A percentile compares a stretch with the other conserved stretches of the same genome.
Conservation (phyloP, 2,888 invertebrate genomes). For the Dryobota labecula region DNA sequence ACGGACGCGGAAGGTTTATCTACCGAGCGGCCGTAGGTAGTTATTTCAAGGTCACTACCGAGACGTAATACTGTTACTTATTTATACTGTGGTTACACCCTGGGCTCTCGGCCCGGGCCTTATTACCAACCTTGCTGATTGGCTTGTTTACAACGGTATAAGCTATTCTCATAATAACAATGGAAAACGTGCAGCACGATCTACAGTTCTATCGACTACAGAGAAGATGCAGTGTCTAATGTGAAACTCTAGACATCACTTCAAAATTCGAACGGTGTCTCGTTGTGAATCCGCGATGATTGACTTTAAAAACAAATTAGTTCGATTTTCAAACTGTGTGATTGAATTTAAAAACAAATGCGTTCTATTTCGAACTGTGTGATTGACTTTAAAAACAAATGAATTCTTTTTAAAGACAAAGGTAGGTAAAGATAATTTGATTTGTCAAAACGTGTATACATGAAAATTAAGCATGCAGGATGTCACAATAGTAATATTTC, state of each 20-base stretch:
- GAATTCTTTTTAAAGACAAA: too few relatives aligned
- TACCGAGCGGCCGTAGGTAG: too few relatives aligned
- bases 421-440: too few relatives aligned
- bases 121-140: neutral
- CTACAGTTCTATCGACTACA: neutral
- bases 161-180: conserved; percentile 14
- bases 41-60: too few relatives aligned
- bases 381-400: neutral
- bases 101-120: too few relatives aligned
- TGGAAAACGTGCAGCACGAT: conserved; percentile 20
- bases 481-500: too few relatives aligned
- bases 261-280: conserved; percentile 1
- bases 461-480: too few relatives aligned
- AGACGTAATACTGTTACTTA: too few relatives aligned
- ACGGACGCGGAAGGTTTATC: too few relatives aligned
- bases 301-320: neutral
- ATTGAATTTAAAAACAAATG: neutral
- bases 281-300: neutral
- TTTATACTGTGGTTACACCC: too few relatives aligned
- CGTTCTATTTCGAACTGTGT: neutral
- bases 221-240: neutral
- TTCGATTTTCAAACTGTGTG: neutral
- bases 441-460: too few relatives aligned
- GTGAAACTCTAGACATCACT: neutral
- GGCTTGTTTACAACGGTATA: neutral